phyloP scores from a whole-genome alignment of 1,140 invertebrate species.

The Drosophila punjabiensis region DNA sequence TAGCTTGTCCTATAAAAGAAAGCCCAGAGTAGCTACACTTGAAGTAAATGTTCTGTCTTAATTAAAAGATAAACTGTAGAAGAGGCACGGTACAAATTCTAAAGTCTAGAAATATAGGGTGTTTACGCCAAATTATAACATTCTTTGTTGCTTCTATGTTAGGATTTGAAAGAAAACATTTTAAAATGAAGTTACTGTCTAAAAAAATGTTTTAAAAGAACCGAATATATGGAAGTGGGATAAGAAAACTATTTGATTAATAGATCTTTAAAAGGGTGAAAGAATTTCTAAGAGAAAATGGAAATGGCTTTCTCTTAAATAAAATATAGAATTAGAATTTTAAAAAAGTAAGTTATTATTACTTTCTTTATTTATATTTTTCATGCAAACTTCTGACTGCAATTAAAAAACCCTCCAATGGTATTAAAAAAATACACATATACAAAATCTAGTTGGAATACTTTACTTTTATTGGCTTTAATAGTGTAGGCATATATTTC shows the following conservation, averaged over 20 bases:
- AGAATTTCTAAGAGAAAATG: too few species aligned
- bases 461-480: neutral
- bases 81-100: neutral
- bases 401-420: too few species aligned
- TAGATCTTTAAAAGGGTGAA: too few species aligned
- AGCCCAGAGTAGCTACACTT: neutral
- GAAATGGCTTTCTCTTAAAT: too few species aligned
- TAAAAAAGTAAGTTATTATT: too few species aligned
- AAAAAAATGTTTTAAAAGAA: too few species aligned
- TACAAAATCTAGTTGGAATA: neutral
- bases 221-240: too few species aligned
- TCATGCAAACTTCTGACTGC: too few species aligned
- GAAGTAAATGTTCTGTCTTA: slow-evolving; percentile 34
- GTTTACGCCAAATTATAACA: neutral
- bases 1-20: slow-evolving; percentile 56
- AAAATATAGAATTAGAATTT: too few species aligned
- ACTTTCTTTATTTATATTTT: too few species aligned
- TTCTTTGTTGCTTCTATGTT: neutral
- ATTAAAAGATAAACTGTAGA: slow-evolving; percentile 62
- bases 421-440: too few species aligned
- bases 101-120: neutral
- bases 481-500: neutral
- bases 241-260: too few species aligned
- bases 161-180: neutral
- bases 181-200: neutral